Evolutionary conservation across 2,797 vertebrate species (phyloP).

Genomic region (Artibeus lituratus): DNA sequence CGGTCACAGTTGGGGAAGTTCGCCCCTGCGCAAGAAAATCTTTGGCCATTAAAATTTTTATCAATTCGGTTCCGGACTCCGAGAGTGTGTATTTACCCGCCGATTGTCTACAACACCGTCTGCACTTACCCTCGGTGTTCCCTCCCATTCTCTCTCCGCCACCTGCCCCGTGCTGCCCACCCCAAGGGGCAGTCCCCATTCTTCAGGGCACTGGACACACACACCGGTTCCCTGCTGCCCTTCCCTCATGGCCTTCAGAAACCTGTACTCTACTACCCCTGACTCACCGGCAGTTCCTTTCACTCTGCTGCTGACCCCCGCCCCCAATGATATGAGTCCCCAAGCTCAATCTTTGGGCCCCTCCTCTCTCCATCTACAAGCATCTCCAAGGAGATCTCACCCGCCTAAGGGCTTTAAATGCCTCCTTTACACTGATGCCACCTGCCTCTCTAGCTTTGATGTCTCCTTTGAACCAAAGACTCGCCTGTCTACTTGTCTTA

Average conservation of each 20-base stretch:
- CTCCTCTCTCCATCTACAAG: neutral
- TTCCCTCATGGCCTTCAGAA: neutral
- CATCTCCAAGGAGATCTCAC: neutral
- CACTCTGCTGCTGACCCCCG: neutral
- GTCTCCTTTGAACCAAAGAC: neutral
- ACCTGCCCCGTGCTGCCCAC: neutral
- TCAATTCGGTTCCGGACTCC: too few species aligned
- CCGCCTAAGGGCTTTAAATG: neutral
- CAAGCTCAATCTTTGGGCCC: neutral
- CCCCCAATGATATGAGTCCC: neutral
- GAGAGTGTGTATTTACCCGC: too few species aligned
- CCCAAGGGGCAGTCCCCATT: neutral
- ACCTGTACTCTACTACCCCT: accelerated
- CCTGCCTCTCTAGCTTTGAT: neutral
- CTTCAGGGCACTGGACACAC: neutral
- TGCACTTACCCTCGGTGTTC: neutral
- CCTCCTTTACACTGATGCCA: neutral
- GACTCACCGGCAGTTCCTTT: neutral
- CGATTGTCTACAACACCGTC: too few species aligned
- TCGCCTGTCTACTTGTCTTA: neutral
- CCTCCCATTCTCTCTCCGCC: neutral
- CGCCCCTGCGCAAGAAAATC: too few species aligned
- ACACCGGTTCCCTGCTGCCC: neutral
- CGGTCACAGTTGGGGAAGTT: too few species aligned
- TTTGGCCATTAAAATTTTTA: too few species aligned